Evolutionary conservation across 2,113 vertebrate genomes (phyloP), one percentile per base, ranked within the genome.

Genomic region (Sander lucioperca): DNA sequence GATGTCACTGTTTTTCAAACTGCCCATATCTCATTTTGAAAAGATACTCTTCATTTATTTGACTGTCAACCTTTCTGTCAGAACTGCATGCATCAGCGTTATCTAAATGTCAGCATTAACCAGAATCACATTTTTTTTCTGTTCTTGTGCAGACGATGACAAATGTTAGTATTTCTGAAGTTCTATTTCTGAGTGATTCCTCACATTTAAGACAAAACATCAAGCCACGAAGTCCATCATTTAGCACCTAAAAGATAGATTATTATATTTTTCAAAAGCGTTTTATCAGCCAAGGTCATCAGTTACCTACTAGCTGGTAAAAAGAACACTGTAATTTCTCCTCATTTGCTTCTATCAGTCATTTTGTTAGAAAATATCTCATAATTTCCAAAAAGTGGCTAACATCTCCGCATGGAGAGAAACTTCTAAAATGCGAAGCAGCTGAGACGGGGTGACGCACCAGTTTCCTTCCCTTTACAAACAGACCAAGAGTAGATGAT

Each of bases 41-140:
- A n/a, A 36, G 50, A 33, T n/a, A 54, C 50, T 27, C 25, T 14
- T 15, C 43, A 50, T 71, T 69, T 69, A 69, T 69, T 59, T 64
- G 19, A 43, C 36, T 68, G 54, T 68, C 23, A 47, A 45, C 36
- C n/a, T 72, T 81, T 78, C 33, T 16, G 36, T 72, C 76, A 70
- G 43, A 64, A 30, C 14, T 0, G 36, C 43, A n/a, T 68, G 77
- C 76, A 59, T 83, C 67, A 47, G n/a, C 14, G 7, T 67, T 33
- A 62, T 70, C 50, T 70, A 65, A 65, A 77, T 68, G 68, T 77
- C 72, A 73, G 25, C 78, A 47, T 53, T 48, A 82, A 48, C 58
- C n/a, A 19, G 6, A 85, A 61, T 67, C 58, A 47, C 13, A 18
- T 57, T 62, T 8, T 62, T 11, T 18, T 13, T 45, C 23, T 5